These are phyloP conservation scores for Agapornis roseicollis DNA, from an alignment of 2,113 vertebrate genomes.

Conservation along the genomic window DNA sequence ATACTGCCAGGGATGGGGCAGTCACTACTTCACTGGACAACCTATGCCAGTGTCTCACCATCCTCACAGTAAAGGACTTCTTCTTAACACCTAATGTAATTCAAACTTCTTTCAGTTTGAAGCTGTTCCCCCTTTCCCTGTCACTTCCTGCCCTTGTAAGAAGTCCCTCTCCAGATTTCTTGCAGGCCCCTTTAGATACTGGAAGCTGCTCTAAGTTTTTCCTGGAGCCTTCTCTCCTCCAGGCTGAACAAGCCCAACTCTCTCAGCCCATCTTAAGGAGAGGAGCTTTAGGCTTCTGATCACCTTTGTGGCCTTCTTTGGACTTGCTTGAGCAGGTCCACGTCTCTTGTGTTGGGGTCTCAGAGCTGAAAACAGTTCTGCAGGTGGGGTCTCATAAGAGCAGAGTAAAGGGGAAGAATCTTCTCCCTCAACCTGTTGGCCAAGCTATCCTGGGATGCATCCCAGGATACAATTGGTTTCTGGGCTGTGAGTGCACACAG, in stretches of 20 bases:
- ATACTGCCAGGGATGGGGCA: not conserved
- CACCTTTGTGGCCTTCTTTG: not conserved
- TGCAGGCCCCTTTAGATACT: not conserved
- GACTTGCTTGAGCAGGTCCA: not conserved
- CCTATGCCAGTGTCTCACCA: not conserved
- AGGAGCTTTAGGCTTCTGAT: not conserved
- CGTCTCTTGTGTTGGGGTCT: not conserved
- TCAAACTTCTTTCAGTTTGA: not conserved
- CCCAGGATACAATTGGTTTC: not conserved
- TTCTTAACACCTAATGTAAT: not conserved
- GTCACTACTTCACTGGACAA: not conserved
- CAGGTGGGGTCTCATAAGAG: not conserved
- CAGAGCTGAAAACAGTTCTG: not conserved
- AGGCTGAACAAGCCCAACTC: not conserved
- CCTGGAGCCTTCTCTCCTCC: not conserved
- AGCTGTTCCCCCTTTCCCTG: not conserved
- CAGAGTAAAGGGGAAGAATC: not conserved
- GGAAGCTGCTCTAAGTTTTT: not conserved
- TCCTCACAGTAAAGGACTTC: not conserved
- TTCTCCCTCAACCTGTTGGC: not conserved
- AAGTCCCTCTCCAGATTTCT: not conserved
- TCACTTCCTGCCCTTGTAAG: not conserved
- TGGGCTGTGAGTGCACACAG: not conserved
- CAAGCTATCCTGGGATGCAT: not conserved
- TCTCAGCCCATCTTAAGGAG: not conserved